Conservation (phyloP, 2,797 vertebrate genomes). For the Eulemur coronatus region DNA sequence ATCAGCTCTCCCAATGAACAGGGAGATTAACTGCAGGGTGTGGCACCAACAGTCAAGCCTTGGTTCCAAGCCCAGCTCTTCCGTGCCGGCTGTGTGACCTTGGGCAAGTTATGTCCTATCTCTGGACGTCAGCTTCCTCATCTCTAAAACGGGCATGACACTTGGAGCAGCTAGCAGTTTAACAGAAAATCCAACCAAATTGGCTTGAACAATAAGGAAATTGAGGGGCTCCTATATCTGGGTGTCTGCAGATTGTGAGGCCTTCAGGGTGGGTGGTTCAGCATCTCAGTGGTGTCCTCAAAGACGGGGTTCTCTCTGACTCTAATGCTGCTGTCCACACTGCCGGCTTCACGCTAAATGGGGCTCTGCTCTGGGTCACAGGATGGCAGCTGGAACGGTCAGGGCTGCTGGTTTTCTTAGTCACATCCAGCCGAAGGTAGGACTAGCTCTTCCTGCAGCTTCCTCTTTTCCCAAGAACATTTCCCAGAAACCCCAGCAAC, state of each 20-base stretch:
- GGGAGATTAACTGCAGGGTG: slow-evolving; percentile 38
- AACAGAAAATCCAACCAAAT: neutral
- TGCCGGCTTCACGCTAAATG: neutral
- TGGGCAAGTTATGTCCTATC: neutral
- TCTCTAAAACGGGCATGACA: neutral
- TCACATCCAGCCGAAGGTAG: neutral
- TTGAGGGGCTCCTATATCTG: fast-evolving
- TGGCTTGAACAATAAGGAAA: neutral
- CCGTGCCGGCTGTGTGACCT: fast-evolving
- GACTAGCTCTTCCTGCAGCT: neutral
- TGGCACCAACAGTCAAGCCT: slow-evolving; percentile 30
- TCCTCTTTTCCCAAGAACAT: neutral
- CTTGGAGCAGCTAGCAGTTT: neutral
- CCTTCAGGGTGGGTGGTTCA: fast-evolving
- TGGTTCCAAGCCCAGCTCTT: neutral
- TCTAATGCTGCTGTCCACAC: neutral
- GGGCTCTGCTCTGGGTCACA: neutral
- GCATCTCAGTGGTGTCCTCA: neutral
- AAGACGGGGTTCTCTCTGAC: neutral
- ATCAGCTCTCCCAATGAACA: slow-evolving; percentile 36
- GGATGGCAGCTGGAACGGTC: neutral
- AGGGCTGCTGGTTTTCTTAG: neutral
- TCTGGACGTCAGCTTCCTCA: neutral
- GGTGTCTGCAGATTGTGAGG: fast-evolving
- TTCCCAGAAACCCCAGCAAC: neutral